These are phyloP conservation scores for Drosophila hamatofila DNA, from an alignment of 2,888 invertebrate species.

Conservation along the genomic window DNA sequence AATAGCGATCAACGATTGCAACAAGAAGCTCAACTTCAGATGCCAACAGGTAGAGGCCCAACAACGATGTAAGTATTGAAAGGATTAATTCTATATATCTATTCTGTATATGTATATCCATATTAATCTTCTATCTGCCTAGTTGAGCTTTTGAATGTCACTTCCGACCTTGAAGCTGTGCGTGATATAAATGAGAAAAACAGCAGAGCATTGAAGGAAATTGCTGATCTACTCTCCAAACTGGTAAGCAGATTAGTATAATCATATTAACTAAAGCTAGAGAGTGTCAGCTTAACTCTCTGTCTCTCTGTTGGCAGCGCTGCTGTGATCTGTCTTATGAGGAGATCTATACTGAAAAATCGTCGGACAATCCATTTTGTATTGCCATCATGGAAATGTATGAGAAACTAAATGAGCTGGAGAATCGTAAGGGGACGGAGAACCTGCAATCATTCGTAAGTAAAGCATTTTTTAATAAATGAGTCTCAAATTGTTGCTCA, in stretches of 20 bases:
- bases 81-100: no score
- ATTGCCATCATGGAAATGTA: conserved; percentile 57
- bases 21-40: conserved; percentile 50
- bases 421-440: not conserved
- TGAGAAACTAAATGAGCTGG: conserved; percentile 1
- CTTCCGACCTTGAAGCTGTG: conserved; percentile 44
- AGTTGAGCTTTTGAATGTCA: conserved; percentile 53
- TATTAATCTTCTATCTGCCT: not conserved
- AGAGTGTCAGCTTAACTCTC: no score
- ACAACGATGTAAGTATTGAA: conserved; percentile 29
- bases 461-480: not conserved
- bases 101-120: not conserved
- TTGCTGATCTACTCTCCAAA: conserved; percentile 69
- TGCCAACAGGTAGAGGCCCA: conserved; percentile 56
- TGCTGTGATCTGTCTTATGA: conserved; percentile 61
- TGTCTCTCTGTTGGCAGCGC: conserved; percentile 33
- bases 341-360: conserved; percentile 48
- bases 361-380: conserved; percentile 71
- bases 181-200: conserved; percentile 38
- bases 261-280: not conserved
- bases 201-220: conserved; percentile 51
- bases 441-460: conserved; percentile 14
- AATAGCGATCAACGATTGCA: conserved; percentile 44
- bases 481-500: conserved; percentile 20
- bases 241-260: conserved; percentile 55